phyloP scores from a whole-genome alignment of 2,113 vertebrate species.

The Notothenia rossii region DNA sequence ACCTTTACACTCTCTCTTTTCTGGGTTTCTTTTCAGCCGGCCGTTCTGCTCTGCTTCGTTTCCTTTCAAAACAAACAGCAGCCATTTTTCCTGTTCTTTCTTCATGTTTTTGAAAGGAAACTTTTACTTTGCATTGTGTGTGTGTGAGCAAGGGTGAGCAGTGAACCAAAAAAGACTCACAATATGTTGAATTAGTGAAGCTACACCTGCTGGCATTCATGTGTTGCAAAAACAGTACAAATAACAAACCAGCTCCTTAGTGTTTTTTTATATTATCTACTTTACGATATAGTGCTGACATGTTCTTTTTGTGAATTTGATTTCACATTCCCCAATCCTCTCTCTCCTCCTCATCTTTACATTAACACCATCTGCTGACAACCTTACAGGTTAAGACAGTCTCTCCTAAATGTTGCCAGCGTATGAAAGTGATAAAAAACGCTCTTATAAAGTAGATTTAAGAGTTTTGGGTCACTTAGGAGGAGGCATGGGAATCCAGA shows the following conservation, averaged over 20 bases:
- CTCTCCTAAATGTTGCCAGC: neutral
- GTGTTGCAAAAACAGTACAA: neutral
- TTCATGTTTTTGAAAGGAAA: slow-evolving; percentile 48
- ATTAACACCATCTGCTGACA: neutral
- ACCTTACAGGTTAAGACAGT: neutral
- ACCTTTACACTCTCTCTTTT: slow-evolving; percentile 54
- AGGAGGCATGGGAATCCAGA: too few species aligned
- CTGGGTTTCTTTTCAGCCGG: slow-evolving; percentile 42
- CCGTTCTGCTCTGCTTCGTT: slow-evolving; percentile 61
- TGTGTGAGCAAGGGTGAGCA: slow-evolving; percentile 1
- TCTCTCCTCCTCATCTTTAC: neutral
- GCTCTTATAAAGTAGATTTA: too few species aligned
- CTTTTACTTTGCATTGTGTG: slow-evolving; percentile 22
- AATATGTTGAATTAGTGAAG: slow-evolving; percentile 66
- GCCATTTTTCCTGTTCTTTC: slow-evolving; percentile 13
- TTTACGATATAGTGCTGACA: neutral
- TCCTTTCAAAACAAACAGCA: slow-evolving; percentile 68
- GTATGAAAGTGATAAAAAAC: too few species aligned
- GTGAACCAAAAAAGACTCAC: slow-evolving; percentile 61
- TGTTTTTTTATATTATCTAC: neutral
- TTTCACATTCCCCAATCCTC: neutral
- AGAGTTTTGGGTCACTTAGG: too few species aligned
- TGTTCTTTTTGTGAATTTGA: neutral
- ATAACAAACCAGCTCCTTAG: neutral
- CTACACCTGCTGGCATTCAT: slow-evolving; percentile 60